Conservation (phyloP, 1,140 invertebrate genomes). For the Ostrea denselamellosa region DNA sequence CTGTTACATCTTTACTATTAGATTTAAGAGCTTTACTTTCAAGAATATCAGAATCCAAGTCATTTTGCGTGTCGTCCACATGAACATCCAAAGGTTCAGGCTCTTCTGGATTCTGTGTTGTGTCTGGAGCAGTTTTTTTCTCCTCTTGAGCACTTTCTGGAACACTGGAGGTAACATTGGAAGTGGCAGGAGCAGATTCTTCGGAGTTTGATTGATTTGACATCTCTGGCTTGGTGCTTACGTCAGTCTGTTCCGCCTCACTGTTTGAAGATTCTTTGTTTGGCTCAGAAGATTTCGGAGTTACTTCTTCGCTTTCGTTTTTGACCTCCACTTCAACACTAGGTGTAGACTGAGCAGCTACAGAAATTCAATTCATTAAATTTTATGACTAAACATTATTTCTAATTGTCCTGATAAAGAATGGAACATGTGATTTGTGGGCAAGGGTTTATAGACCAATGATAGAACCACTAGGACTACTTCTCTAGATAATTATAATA, state of each 20-base stretch:
- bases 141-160: background rate
- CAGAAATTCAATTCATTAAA: constrained; percentile 63
- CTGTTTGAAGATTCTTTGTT: background rate
- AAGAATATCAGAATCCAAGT: constrained; percentile 74
- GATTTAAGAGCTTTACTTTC: constrained; percentile 42
- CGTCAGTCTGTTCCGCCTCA: background rate
- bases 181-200: constrained; percentile 8
- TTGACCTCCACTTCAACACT: constrained; percentile 28
- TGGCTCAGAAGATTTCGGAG: background rate
- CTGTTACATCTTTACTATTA: constrained; percentile 28
- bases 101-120: constrained; percentile 49
- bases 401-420: constrained; percentile 29
- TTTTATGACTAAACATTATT: constrained; percentile 16
- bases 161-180: background rate
- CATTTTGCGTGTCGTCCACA: constrained; percentile 77
- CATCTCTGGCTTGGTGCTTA: background rate
- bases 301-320: constrained; percentile 22
- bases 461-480: background rate
- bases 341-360: constrained; percentile 58
- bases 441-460: constrained; percentile 24
- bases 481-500: background rate
- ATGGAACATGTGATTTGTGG: constrained; percentile 31
- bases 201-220: background rate
- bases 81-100: constrained; percentile 75
- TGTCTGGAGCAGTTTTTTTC: constrained; percentile 6